Evolutionary conservation across 2,113 vertebrate species (phyloP).

Genomic region (Pelodiscus sinensis): DNA sequence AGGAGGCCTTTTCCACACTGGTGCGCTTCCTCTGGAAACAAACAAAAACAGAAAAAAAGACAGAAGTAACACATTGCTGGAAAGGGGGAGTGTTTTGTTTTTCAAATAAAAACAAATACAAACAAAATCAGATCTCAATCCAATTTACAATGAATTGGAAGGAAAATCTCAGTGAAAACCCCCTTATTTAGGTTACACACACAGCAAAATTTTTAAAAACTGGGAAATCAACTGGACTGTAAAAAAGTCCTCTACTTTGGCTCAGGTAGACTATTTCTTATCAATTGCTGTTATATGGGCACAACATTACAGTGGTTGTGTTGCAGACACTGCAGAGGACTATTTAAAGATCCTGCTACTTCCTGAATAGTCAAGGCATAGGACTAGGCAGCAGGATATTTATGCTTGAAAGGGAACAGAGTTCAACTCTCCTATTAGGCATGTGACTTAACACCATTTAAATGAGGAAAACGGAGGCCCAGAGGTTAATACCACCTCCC

Average conservation of each 20-base stretch:
- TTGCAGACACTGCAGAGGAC: accelerated
- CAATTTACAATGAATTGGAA: neutral
- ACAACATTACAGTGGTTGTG: neutral
- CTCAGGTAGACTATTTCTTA: neutral
- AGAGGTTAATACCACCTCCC: neutral
- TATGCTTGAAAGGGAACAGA: accelerated
- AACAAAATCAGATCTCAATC: neutral
- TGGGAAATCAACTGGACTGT: neutral
- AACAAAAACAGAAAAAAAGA: neutral
- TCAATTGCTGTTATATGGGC: accelerated
- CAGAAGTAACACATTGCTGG: neutral
- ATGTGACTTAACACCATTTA: neutral
- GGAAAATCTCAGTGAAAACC: neutral
- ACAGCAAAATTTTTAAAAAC: neutral
- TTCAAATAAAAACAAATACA: neutral
- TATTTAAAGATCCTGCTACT: too few species aligned
- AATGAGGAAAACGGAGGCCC: neutral
- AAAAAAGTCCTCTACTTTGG: neutral
- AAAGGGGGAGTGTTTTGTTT: neutral
- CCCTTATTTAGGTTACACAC: neutral
- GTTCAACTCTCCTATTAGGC: neutral
- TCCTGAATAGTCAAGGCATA: neutral
- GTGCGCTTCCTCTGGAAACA: conserved; percentile 92
- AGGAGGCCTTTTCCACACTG: conserved; percentile 94
- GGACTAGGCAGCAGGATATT: neutral